A percentile compares a stretch with the other conserved stretches of the same genome.
phyloP scores from a whole-genome alignment of 2,797 vertebrate genomes.

The Pteronotus mesoamericanus region DNA sequence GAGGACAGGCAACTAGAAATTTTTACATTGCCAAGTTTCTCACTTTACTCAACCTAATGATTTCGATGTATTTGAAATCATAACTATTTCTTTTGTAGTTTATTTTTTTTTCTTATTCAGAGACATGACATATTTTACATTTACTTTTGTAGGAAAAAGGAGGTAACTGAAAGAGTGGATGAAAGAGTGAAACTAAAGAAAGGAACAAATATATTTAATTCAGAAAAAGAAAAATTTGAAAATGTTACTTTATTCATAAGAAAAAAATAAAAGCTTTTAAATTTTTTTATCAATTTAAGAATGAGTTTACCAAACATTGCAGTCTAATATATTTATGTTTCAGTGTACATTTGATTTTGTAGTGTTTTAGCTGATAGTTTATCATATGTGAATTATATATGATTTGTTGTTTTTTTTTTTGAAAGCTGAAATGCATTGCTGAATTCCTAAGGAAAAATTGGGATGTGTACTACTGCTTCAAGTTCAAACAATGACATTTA shows the following conservation, averaged over 20 bases:
- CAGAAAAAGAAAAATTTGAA: background rate
- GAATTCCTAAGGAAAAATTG: background rate
- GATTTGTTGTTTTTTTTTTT: constrained; percentile 1
- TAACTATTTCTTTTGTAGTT: background rate
- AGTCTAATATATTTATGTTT: background rate
- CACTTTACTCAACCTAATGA: background rate
- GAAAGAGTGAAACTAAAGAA: background rate
- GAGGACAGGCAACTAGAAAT: background rate
- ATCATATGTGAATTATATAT: background rate
- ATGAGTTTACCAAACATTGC: background rate
- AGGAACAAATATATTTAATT: background rate
- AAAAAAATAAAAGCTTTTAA: background rate
- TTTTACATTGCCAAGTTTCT: background rate
- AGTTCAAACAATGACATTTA: constrained; percentile 35
- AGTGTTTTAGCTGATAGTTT: background rate
- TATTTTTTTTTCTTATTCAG: background rate
- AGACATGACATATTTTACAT: background rate
- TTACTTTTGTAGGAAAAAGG: background rate
- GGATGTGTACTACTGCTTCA: background rate
- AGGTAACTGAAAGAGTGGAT: background rate
- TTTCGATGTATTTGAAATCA: background rate
- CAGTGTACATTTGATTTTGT: background rate
- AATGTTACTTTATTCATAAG: background rate
- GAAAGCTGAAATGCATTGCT: background rate
- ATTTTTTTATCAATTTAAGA: background rate